phyloP scores from a whole-genome alignment of 2,888 invertebrate species.

The Trissoscelio sp. region DNA sequence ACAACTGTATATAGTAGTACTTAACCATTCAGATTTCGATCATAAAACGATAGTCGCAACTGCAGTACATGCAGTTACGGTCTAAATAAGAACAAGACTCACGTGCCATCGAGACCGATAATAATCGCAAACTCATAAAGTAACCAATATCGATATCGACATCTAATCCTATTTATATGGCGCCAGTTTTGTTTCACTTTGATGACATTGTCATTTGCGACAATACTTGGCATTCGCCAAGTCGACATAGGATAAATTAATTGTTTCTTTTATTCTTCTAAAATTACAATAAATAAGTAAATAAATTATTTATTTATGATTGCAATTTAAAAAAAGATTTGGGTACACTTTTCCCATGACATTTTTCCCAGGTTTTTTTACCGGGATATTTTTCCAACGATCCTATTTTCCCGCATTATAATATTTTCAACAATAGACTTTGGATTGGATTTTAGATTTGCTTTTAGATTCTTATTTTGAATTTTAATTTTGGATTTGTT shows the following conservation, averaged over 20 bases:
- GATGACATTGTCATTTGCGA: conserved; percentile 17
- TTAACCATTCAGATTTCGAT: conserved; percentile 45
- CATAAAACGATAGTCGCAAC: conserved; percentile 41
- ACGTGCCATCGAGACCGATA: conserved; percentile 30
- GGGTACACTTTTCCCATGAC: too few relatives aligned
- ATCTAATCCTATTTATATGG: conserved; percentile 28
- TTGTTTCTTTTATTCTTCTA: neutral
- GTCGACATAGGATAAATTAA: neutral
- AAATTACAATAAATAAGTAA: too few relatives aligned
- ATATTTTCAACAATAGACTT: too few relatives aligned
- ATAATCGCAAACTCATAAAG: conserved; percentile 49
- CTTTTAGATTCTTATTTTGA: too few relatives aligned
- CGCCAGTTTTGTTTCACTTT: conserved; percentile 20
- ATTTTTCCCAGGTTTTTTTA: too few relatives aligned
- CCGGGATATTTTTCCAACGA: too few relatives aligned
- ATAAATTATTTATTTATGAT: neutral
- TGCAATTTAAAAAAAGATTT: too few relatives aligned
- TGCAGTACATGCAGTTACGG: conserved; percentile 27
- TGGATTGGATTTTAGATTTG: too few relatives aligned
- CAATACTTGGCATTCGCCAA: conserved; percentile 23
- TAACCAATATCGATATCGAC: conserved; percentile 50
- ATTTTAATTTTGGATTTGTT: too few relatives aligned
- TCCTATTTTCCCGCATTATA: too few relatives aligned
- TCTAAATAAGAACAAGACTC: conserved; percentile 41
- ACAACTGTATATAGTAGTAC: conserved; percentile 2